These are phyloP conservation scores for Eurytemora carolleeae DNA, from an alignment of 1,140 invertebrate genomes.

Conservation along the genomic window DNA sequence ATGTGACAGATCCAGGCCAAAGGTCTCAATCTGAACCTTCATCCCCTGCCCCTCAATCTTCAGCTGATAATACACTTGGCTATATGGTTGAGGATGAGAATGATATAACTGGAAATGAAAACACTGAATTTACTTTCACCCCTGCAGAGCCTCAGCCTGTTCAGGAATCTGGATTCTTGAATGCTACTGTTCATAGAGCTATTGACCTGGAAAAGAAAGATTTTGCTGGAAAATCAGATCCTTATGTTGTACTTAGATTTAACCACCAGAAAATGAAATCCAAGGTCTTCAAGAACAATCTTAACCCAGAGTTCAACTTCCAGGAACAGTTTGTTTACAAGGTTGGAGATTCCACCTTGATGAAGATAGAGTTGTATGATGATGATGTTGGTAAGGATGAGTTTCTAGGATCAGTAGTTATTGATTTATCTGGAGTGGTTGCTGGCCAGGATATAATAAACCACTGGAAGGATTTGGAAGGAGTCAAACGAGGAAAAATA, in stretches of 20 bases:
- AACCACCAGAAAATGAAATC: not conserved
- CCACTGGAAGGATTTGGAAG: not conserved
- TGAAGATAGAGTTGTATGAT: not conserved
- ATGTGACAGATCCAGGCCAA: no score
- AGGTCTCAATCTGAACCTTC: no score
- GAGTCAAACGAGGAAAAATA: not conserved
- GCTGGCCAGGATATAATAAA: not conserved
- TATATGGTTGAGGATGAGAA: no score
- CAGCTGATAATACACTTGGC: no score
- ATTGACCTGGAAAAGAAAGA: not conserved
- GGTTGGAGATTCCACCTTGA: not conserved
- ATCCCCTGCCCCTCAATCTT: no score
- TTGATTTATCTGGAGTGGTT: not conserved
- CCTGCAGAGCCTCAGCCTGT: no score
- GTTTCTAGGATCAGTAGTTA: not conserved
- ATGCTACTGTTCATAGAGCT: not conserved
- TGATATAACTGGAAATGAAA: no score
- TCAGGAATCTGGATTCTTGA: no score
- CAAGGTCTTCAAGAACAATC: not conserved
- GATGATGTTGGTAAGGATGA: not conserved
- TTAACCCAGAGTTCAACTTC: not conserved
- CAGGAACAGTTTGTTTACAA: no score
- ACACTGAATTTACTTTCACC: no score
- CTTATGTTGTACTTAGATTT: not conserved
- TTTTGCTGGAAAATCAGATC: not conserved